Conservation (phyloP, 2,113 vertebrate species). For the Lathamus discolor region DNA sequence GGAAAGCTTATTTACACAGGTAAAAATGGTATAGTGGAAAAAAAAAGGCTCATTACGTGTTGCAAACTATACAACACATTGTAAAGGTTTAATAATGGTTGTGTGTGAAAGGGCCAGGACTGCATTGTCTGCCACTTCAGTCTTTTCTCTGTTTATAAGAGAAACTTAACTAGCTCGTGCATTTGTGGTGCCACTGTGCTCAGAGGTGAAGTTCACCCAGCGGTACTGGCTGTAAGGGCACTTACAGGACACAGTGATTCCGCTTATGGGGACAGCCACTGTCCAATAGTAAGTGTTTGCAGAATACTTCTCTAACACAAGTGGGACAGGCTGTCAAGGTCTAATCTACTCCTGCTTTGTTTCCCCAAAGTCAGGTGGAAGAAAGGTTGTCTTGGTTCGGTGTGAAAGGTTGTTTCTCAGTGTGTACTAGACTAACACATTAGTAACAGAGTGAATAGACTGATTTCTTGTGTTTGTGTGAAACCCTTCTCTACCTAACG, state of each 20-base stretch:
- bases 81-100: neutral
- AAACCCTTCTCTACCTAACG: constrained; percentile 62
- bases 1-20: neutral
- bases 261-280: neutral
- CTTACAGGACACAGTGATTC: neutral
- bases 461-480: constrained; percentile 57
- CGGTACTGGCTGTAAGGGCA: neutral
- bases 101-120: neutral
- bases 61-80: neutral
- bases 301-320: neutral
- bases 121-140: neutral
- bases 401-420: constrained; percentile 20
- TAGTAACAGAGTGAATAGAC: constrained; percentile 16
- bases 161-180: neutral
- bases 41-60: neutral
- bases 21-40: neutral
- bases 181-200: neutral
- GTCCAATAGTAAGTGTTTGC: neutral
- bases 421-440: constrained; percentile 46
- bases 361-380: constrained; percentile 9
- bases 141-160: neutral
- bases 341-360: neutral
- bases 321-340: neutral
- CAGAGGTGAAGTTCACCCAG: neutral
- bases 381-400: constrained; percentile 51